Percentiles rank a stretch among this genome's conserved stretches.
These are phyloP conservation scores for Dynastes hyllus DNA, from an alignment of 2,888 invertebrate genomes.

Conservation along the genomic window DNA sequence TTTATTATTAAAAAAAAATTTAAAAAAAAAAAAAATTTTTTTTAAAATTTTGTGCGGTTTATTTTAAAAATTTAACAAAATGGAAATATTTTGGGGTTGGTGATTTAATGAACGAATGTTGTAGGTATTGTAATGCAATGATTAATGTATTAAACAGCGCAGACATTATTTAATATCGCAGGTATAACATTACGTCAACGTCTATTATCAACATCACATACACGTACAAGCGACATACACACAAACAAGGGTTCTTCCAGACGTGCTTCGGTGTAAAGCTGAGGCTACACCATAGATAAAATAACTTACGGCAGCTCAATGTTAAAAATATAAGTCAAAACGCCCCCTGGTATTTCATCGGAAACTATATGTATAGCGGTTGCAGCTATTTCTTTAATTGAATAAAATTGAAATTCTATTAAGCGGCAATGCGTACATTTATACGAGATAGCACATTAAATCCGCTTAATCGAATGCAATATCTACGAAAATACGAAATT, in stretches of 20 bases:
- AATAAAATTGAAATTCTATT: no score
- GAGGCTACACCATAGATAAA: neutral
- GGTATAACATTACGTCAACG: constrained; percentile 6
- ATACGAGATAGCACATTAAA: no score
- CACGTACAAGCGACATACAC: neutral
- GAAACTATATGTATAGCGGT: no score
- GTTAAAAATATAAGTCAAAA: no score
- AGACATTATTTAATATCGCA: constrained; percentile 48
- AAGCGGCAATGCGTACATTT: no score
- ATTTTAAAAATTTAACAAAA: constrained; percentile 20
- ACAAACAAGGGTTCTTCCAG: neutral
- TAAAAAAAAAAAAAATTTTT: no score
- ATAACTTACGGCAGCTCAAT: no score
- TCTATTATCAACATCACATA: constrained; percentile 1
- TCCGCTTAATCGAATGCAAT: no score
- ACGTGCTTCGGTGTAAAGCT: neutral
- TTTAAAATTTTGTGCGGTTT: constrained; percentile 34
- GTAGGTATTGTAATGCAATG: constrained; percentile 42
- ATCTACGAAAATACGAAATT: no score
- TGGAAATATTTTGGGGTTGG: neutral
- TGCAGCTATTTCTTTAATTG: no score
- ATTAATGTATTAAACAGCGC: constrained; percentile 49
- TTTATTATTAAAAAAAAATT: no score
- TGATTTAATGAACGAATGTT: neutral
- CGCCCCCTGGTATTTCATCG: no score